These are phyloP conservation scores for Craniophora ligustri DNA, from an alignment of 2,888 invertebrate genomes.

Conservation along the genomic window DNA sequence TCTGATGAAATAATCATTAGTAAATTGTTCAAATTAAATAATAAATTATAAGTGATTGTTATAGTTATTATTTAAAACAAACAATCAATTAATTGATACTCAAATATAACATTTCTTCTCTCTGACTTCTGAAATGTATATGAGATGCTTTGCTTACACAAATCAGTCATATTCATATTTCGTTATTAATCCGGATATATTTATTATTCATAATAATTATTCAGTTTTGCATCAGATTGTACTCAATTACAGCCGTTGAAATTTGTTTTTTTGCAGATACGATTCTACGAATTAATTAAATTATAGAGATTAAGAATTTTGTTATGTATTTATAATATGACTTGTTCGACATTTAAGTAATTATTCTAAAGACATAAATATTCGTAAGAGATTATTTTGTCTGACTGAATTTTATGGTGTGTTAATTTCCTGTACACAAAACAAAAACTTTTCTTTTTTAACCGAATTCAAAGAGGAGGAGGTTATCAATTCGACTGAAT, in stretches of 20 bases:
- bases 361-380: background rate
- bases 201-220: background rate
- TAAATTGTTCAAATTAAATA: no score
- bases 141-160: no score
- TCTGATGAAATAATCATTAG: background rate
- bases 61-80: no score
- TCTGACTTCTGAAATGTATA: no score
- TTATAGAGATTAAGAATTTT: constrained; percentile 21
- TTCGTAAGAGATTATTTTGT: background rate
- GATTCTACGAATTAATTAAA: constrained; percentile 52
- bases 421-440: no score
- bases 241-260: constrained; percentile 5
- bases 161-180: no score
- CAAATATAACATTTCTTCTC: no score
- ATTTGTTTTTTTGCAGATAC: constrained; percentile 31
- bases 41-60: no score
- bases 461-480: no score
- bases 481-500: no score
- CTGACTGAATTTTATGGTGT: background rate
- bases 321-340: constrained; percentile 1
- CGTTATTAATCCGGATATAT: background rate
- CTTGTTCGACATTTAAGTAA: constrained; percentile 12
- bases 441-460: background rate
- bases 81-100: no score
- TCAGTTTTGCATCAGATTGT: constrained; percentile 6